Percentiles rank a stretch among this genome's conserved stretches.
These are phyloP conservation scores for Agapornis roseicollis DNA, from an alignment of 2,113 vertebrate species.

Conservation along the genomic window DNA sequence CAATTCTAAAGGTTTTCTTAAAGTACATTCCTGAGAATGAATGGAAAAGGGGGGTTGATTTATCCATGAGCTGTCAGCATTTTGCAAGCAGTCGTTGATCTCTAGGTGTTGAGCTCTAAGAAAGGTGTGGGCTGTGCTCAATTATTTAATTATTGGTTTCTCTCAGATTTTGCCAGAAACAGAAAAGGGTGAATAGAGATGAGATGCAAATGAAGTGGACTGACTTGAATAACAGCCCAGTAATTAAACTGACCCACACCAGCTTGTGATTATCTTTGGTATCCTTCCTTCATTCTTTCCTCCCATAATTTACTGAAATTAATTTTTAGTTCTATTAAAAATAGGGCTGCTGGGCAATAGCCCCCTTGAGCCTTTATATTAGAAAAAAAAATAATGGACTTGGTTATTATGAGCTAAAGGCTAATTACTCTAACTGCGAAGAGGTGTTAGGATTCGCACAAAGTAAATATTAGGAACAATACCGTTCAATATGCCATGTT, in stretches of 20 bases:
- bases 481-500: neutral
- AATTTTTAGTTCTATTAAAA: neutral
- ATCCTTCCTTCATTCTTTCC: neutral
- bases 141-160: neutral
- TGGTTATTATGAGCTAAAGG: neutral
- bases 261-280: neutral
- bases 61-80: neutral
- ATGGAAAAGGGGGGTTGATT: neutral
- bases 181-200: neutral
- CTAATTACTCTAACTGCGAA: neutral
- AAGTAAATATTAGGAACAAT: neutral
- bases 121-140: neutral
- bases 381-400: neutral
- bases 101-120: neutral
- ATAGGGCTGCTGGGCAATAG: neutral
- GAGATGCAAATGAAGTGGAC: neutral
- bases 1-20: neutral
- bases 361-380: neutral
- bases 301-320: neutral
- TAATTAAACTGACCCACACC: neutral
- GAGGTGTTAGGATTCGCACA: neutral
- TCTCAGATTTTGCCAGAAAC: neutral
- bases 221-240: neutral
- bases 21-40: neutral
- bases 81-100: neutral